Percentiles rank a stretch among this genome's conserved stretches.
These are phyloP conservation scores for Apeira syringaria DNA, from an alignment of 2,888 invertebrate genomes.

Conservation along the genomic window DNA sequence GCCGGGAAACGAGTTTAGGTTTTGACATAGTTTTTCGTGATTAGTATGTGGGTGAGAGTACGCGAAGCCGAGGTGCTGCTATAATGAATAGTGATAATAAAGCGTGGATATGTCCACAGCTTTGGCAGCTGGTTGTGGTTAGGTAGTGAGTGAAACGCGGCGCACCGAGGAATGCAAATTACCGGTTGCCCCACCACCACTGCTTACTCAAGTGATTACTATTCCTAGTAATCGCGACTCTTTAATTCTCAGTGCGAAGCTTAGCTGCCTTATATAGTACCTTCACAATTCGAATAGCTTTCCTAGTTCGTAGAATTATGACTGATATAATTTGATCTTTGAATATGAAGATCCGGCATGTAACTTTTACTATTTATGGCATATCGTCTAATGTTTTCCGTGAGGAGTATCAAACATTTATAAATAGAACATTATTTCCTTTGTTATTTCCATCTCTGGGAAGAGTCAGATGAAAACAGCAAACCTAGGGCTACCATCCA, in stretches of 20 bases:
- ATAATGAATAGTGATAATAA: slow-evolving; percentile 21
- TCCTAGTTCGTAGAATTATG: too few species aligned
- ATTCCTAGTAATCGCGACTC: slow-evolving; percentile 28
- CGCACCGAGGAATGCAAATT: slow-evolving; percentile 45
- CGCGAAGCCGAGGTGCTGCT: slow-evolving; percentile 12
- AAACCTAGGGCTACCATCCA: too few species aligned
- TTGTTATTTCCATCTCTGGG: too few species aligned
- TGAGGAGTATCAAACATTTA: too few species aligned
- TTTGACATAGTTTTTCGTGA: slow-evolving; percentile 34
- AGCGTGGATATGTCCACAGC: slow-evolving; percentile 19
- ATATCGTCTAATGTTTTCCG: too few species aligned
- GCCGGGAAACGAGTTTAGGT: slow-evolving; percentile 31
- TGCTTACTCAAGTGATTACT: slow-evolving; percentile 32
- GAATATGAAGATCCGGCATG: too few species aligned
- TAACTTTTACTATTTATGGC: too few species aligned
- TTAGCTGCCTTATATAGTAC: slow-evolving; percentile 1
- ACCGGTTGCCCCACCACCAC: slow-evolving; percentile 32
- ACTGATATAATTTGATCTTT: too few species aligned
- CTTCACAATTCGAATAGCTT: too few species aligned
- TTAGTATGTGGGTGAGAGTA: slow-evolving; percentile 19
- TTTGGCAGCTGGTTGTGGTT: slow-evolving; percentile 28
- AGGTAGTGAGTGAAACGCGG: slow-evolving; percentile 44
- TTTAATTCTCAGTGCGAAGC: slow-evolving; percentile 7
- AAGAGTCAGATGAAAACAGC: too few species aligned
- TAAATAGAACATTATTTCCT: too few species aligned